phyloP scores from a whole-genome alignment of 2,797 vertebrate species.

The Zalophus californianus region DNA sequence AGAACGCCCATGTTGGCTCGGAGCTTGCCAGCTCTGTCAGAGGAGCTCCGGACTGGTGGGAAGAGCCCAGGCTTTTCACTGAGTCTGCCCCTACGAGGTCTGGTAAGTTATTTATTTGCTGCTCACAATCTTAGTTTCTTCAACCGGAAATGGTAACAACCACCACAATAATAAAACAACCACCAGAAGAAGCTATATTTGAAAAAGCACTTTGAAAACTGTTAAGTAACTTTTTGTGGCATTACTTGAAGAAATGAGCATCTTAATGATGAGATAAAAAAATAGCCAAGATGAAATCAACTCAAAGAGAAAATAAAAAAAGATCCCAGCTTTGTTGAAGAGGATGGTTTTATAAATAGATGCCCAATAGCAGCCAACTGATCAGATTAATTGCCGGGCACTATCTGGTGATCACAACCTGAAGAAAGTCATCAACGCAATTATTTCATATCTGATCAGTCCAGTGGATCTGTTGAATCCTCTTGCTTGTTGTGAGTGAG shows the following conservation, averaged over 20 bases:
- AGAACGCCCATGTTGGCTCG: accelerated
- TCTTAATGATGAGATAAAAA: neutral
- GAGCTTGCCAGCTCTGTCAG: neutral
- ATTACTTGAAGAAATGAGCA: neutral
- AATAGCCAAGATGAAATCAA: conserved; percentile 11
- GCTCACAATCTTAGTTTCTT: neutral
- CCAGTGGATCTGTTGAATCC: conserved; percentile 75
- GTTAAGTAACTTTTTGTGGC: neutral
- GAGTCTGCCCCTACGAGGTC: neutral
- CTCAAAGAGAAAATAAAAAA: neutral
- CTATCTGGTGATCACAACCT: conserved; percentile 85
- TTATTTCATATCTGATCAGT: conserved; percentile 86
- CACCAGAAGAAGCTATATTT: neutral
- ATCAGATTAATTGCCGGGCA: conserved; percentile 86
- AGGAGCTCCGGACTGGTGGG: neutral
- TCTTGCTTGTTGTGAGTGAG: conserved; percentile 71
- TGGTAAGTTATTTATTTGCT: neutral
- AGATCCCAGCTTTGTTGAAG: conserved; percentile 82
- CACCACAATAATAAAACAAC: neutral
- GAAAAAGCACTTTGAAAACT: neutral
- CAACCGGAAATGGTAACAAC: neutral
- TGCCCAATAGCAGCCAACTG: conserved; percentile 87
- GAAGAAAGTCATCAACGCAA: conserved; percentile 87
- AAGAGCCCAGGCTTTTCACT: neutral
- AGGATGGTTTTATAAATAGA: conserved; percentile 88